Base-by-base conservation (phyloP, 2,113 vertebrate species). In the Mesembrinibis cayennensis region DNA sequence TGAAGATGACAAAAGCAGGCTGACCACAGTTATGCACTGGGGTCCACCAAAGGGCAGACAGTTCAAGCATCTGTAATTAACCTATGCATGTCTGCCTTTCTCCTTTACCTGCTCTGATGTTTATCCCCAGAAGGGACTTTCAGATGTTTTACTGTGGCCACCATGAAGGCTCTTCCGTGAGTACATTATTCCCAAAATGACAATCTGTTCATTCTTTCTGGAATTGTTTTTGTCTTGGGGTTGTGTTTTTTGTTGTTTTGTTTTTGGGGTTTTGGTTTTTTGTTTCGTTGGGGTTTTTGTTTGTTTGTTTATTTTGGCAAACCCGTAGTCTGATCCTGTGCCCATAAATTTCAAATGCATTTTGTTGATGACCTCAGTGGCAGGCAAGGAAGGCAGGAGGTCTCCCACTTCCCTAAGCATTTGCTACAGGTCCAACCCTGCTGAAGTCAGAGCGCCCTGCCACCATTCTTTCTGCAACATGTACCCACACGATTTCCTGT, bases 401-500 rank as follows among this genome's bases (percentile, higher is more conserved):
- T 59, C 40, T 82, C 56, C 34, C 11, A 11, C 45, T 45, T 70
- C 25, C 61, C 29, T 53, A 74, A 6, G 11, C 29, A 22, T 66
- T 66, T 44, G 32, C 32, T 50, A 14, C 10, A 82, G 27, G 14
- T 83, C 42, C 34, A 70, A 14, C 30, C 27, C n/a, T 49, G 40
- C 30, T 80, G 20, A 79, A 59, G 32, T 32, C 45, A 29, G 32
- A 71, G 8, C 11, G 16, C 16, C 36, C 29, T 3, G 0, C 34
- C 13, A 34, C 17, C 11, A 7, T 45, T 85, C 38, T 38, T 78
- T 62, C 53, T 90, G 47, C 34, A 76, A 69, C 21, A n/a, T 1
- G 0, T n/a, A 38, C 6, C 34, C 58, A 44, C 1, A 1, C 2
- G 0, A 65, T 65, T 56, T 56, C 40, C 50, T 80, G 8, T 15